Evolutionary conservation across 1,140 invertebrate species (phyloP).

Genomic region (Heliconius hermathena): DNA sequence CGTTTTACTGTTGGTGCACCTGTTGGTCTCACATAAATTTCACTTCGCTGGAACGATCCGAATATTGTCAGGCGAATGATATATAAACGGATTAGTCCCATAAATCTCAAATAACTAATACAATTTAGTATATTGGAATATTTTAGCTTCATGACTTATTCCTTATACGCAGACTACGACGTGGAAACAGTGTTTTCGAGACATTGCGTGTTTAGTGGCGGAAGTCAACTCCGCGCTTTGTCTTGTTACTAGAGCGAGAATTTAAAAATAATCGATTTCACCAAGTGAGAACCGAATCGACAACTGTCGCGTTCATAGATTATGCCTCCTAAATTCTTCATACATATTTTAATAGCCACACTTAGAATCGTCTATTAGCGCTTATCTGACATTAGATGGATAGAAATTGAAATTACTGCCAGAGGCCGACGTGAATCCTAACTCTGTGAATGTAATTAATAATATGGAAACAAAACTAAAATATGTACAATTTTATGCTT

Average conservation of each 20-base stretch:
- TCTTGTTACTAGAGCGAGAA: too few relatives aligned
- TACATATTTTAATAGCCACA: too few relatives aligned
- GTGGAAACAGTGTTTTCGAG: too few relatives aligned
- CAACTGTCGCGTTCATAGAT: too few relatives aligned
- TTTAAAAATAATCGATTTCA: too few relatives aligned
- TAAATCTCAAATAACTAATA: neutral
- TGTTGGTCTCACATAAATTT: slow-evolving; percentile 1
- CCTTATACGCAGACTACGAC: neutral
- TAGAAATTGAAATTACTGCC: neutral
- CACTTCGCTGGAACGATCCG: neutral
- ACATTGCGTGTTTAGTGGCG: too few relatives aligned
- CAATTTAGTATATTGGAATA: neutral
- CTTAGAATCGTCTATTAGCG: too few relatives aligned
- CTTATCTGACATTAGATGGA: neutral
- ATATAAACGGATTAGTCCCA: neutral
- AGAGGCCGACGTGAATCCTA: neutral
- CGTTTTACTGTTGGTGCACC: too few relatives aligned
- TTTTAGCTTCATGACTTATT: neutral
- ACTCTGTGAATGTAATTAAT: too few relatives aligned
- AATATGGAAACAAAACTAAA: neutral
- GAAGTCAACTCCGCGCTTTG: too few relatives aligned
- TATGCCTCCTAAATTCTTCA: too few relatives aligned
- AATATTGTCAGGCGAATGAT: slow-evolving; percentile 2
- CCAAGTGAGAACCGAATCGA: too few relatives aligned
- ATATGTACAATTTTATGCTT: neutral